Conservation (phyloP, 2,797 vertebrate genomes). For the Falco cherrug region DNA sequence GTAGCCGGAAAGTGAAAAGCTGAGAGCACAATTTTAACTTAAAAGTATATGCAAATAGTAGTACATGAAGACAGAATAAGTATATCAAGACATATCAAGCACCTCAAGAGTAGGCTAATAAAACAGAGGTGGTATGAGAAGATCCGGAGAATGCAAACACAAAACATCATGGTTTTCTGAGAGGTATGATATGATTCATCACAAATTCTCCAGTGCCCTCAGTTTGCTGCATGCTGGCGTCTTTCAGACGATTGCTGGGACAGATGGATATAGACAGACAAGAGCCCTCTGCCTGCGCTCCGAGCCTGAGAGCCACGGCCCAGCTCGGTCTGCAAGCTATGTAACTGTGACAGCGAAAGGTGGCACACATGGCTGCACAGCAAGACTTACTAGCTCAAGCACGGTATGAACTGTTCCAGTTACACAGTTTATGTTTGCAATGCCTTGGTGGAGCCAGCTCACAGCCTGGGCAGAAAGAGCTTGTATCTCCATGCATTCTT, state of each 20-base stretch:
- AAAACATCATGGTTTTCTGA: neutral
- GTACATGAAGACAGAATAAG: neutral
- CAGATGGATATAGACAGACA: neutral
- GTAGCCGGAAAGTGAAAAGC: neutral
- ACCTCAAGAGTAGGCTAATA: neutral
- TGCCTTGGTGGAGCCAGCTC: neutral
- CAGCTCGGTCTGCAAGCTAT: neutral
- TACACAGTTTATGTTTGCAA: neutral
- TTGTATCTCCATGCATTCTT: neutral
- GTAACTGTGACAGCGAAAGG: fast-evolving
- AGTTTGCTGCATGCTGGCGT: neutral
- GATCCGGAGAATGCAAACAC: neutral
- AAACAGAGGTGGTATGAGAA: neutral
- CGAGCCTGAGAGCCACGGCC: fast-evolving
- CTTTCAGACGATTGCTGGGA: neutral
- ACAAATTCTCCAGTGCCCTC: neutral
- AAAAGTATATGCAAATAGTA: neutral
- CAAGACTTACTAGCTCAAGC: neutral
- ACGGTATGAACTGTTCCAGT: neutral
- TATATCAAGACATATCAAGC: neutral
- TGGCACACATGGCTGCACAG: neutral
- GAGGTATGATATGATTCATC: neutral
- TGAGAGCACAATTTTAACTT: neutral
- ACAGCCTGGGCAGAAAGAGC: neutral
- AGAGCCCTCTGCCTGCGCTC: neutral